Base-by-base conservation (phyloP, 1,140 invertebrate genomes). In the Dendrolimus punctatus region DNA sequence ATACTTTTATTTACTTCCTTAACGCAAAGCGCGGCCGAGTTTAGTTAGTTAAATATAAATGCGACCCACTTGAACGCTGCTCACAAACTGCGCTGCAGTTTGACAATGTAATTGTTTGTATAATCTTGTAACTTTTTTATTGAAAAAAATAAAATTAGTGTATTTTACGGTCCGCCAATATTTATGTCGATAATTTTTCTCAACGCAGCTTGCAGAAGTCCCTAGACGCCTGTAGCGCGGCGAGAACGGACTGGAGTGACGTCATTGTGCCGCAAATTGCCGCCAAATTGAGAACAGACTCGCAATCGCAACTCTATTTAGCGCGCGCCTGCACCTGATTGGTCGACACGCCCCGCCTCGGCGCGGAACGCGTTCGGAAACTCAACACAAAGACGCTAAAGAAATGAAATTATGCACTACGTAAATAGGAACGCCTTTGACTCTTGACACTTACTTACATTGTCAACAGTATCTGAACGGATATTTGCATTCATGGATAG, bases 331-430 rank as follows among this genome's bases (percentile, higher is more conserved):
- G 80, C 71, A 76, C 68, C 71, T 70, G 80, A 85, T 85, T 78
- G 79, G 79, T 76, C 68, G 78, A 54, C 73, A 69, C 76, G 73
- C 78, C 78, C 66, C 52, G 55, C 56, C n/a, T 46, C 53, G 64
- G 48, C 60, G 52, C 64, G 56, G 49, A 62, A 52, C 46, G 41
- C 46, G 43, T 50, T 52, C 63, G 54, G 45, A 47, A 40, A 55
- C 59, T 57, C 64, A 67, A 66, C 62, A 69, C 62, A 65, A 66
- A 64, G 68, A 58, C 52, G 50, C 62, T 65, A 68, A 77, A 78
- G 76, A 79, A 82, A 80, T 79, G 70, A 71, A 80, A 78, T 80
- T 79, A 77, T 83, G 80, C 77, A 80, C 66, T 71, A 54, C 70
- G 80, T 78, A 80, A 80, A 83, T 80, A 83, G 70, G 66, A 77